Conservation (phyloP, 2,888 invertebrate genomes). For the Teleogryllus oceanicus region DNA sequence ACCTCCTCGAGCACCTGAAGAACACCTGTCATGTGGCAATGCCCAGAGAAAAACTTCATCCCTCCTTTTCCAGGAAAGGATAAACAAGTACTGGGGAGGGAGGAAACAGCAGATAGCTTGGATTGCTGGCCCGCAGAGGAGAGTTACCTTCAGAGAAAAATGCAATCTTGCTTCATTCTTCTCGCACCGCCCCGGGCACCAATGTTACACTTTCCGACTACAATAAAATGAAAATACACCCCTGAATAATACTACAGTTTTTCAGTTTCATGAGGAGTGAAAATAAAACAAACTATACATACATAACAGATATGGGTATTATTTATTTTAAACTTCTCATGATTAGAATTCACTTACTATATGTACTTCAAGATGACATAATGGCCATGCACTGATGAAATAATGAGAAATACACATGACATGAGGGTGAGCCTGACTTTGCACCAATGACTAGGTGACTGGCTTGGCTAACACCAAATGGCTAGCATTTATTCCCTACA, state of each 20-base stretch:
- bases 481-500: neutral
- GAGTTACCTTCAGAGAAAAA: constrained; percentile 12
- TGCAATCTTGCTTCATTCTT: constrained; percentile 32
- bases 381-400: neutral
- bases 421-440: constrained; percentile 18
- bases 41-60: neutral
- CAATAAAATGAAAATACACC: constrained; percentile 33
- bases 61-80: constrained; percentile 1
- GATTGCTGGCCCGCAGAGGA: constrained; percentile 8
- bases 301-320: neutral
- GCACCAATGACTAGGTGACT: constrained; percentile 18
- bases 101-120: constrained; percentile 18
- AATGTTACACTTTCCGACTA: constrained; percentile 34
- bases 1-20: constrained; percentile 6
- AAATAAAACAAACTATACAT: constrained; percentile 18
- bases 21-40: neutral
- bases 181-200: constrained; percentile 34
- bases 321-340: neutral
- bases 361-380: neutral
- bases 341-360: neutral
- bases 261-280: neutral
- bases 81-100: constrained; percentile 18
- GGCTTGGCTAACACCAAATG: neutral
- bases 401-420: neutral
- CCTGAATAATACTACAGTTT: constrained; percentile 21